Conservation (phyloP, 2,797 vertebrate species). For the Lates japonicus region DNA sequence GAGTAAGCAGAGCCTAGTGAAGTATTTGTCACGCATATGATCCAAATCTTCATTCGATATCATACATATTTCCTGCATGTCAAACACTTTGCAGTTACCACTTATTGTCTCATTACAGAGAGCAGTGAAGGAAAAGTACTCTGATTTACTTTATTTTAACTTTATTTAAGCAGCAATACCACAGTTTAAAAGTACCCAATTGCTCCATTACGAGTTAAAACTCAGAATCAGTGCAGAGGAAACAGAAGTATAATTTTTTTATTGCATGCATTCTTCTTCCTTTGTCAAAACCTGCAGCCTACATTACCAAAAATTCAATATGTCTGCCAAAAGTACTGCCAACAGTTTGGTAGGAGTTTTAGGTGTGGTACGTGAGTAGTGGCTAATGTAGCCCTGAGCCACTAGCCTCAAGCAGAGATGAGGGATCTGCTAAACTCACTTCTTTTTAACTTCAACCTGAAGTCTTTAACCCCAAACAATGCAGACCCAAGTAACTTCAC, state of each 20-base stretch:
- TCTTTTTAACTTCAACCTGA: too few relatives aligned
- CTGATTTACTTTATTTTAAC: not conserved
- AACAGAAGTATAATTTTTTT: too few relatives aligned
- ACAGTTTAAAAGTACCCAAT: not conserved
- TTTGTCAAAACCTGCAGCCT: not conserved
- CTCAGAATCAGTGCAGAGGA: too few relatives aligned
- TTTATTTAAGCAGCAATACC: not conserved
- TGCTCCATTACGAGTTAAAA: not conserved
- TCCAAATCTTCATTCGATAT: not conserved
- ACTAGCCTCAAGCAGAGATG: not conserved
- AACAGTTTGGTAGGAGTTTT: not conserved
- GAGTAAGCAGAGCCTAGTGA: not conserved
- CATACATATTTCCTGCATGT: conserved; percentile 11
- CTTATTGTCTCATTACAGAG: not conserved
- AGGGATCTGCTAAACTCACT: not conserved
- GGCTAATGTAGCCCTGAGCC: not conserved
- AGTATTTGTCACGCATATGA: not conserved
- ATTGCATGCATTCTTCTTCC: not conserved
- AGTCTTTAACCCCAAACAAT: not conserved
- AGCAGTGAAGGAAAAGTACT: not conserved
- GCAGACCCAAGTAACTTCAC: not conserved
- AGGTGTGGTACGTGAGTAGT: not conserved
- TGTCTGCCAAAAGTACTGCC: not conserved
- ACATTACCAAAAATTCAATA: not conserved
- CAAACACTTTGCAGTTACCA: not conserved